Evolutionary conservation across 1,140 invertebrate species (phyloP).

Genomic region (Apolygus lucorum): DNA sequence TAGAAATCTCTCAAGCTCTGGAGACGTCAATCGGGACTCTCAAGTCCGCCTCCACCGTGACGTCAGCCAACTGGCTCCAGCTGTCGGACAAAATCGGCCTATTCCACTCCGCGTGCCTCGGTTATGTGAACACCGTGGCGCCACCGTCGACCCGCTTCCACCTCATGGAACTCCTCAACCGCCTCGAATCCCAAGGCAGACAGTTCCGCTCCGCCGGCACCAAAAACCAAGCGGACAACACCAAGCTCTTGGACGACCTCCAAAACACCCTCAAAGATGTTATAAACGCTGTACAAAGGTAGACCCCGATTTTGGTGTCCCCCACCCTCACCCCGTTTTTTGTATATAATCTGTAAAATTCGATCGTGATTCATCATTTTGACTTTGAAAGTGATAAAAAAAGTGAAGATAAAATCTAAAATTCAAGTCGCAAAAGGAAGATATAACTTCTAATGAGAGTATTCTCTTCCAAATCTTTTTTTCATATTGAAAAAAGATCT

Average conservation of each 20-base stretch:
- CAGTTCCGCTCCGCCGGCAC: conserved; percentile 62
- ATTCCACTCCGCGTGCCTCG: conserved; percentile 65
- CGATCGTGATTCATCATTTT: no score
- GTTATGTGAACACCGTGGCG: conserved; percentile 60
- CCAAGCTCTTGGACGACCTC: conserved; percentile 58
- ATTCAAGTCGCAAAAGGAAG: not conserved
- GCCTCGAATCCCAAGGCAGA: conserved; percentile 69
- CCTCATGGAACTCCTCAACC: conserved; percentile 71
- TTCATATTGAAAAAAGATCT: not conserved
- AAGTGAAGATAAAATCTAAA: not conserved
- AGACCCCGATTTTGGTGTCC: not conserved
- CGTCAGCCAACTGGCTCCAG: conserved; percentile 65
- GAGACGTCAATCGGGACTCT: conserved; percentile 55
- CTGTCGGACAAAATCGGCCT: conserved; percentile 73
- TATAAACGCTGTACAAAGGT: conserved; percentile 44
- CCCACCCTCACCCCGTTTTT: not conserved
- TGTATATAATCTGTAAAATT: not conserved
- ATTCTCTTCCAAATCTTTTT: no score
- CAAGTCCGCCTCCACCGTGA: conserved; percentile 48
- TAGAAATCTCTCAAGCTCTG: conserved; percentile 58
- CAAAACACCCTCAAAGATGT: conserved; percentile 74
- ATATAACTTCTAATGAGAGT: no score
- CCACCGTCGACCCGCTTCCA: conserved; percentile 81
- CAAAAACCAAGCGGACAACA: conserved; percentile 58
- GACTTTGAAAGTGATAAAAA: conserved; percentile 20